A percentile compares a stretch with the other conserved stretches of the same genome.
phyloP scores from a whole-genome alignment of 1,140 invertebrate species.

The Pseudomyrmex gracilis region DNA sequence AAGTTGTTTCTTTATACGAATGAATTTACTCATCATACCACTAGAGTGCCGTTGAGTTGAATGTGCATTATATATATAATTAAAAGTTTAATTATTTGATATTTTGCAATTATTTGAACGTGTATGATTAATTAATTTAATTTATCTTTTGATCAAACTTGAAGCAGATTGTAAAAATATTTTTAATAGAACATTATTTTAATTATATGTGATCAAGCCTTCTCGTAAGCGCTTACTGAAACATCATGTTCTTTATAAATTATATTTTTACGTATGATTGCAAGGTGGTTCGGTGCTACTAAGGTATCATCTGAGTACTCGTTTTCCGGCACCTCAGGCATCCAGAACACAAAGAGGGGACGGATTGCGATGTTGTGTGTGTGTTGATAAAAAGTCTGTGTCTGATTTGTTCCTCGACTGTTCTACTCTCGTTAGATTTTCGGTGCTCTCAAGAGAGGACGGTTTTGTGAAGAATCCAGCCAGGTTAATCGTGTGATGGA shows the following conservation, averaged over 20 bases:
- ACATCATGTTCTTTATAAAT: conserved; percentile 61
- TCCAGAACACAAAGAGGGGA: too few relatives aligned
- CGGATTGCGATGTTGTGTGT: too few relatives aligned
- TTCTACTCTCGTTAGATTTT: too few relatives aligned
- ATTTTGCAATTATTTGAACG: not conserved
- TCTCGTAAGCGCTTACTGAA: conserved; percentile 52
- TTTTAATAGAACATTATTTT: not conserved
- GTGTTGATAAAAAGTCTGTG: too few relatives aligned
- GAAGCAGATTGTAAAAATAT: not conserved
- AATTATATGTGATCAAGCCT: not conserved
- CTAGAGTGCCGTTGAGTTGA: conserved; percentile 14
- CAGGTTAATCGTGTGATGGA: too few relatives aligned
- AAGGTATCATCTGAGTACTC: conserved; percentile 51
- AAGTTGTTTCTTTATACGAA: not conserved
- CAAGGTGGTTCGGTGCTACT: conserved; percentile 72
- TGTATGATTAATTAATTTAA: not conserved
- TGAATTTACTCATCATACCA: not conserved
- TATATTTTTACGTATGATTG: fast-evolving
- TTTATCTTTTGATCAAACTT: not conserved
- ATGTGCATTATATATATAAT: too few relatives aligned
- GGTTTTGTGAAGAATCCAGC: too few relatives aligned
- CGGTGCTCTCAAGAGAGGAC: too few relatives aligned
- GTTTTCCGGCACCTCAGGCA: not conserved
- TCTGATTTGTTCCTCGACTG: too few relatives aligned
- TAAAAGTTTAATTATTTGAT: conserved; percentile 3